A percentile compares a stretch with the other conserved stretches of the same genome.
phyloP scores from a whole-genome alignment of 2,113 vertebrate genomes.

The Apodemus sylvaticus region DNA sequence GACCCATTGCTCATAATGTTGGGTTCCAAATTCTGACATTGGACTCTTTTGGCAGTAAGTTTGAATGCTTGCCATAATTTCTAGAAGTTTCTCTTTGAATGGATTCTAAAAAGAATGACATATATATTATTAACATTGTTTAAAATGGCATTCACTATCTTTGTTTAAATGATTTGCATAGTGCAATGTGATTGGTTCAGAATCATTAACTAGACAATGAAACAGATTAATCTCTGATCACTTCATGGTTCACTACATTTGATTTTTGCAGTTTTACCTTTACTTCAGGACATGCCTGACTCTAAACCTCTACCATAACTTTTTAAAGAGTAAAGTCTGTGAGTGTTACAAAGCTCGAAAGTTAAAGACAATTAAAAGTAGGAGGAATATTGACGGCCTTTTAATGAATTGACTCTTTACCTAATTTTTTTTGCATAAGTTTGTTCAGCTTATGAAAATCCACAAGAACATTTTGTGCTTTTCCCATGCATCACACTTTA shows the following conservation, averaged over 20 bases:
- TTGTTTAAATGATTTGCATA: conserved; percentile 10
- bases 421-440: neutral
- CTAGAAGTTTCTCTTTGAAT: conserved; percentile 92
- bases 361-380: neutral
- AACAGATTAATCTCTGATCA: neutral
- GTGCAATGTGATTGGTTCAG: conserved; percentile 22
- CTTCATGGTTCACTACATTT: neutral
- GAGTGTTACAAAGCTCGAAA: neutral
- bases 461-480: neutral
- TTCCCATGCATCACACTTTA: neutral
- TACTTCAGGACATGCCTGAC: neutral
- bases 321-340: conserved; percentile 1
- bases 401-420: neutral
- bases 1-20: conserved; percentile 96
- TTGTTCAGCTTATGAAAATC: conserved; percentile 22
- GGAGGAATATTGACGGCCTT: too few relatives aligned
- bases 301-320: neutral
- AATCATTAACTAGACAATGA: neutral
- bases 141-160: conserved; percentile 39
- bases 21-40: conserved; percentile 91
- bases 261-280: neutral
- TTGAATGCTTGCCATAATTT: conserved; percentile 94
- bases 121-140: conserved; percentile 40
- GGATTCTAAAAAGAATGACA: conserved; percentile 90
- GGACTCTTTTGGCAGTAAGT: conserved; percentile 87